Conservation (phyloP, 2,797 vertebrate species). For the Sebastes vulpes region DNA sequence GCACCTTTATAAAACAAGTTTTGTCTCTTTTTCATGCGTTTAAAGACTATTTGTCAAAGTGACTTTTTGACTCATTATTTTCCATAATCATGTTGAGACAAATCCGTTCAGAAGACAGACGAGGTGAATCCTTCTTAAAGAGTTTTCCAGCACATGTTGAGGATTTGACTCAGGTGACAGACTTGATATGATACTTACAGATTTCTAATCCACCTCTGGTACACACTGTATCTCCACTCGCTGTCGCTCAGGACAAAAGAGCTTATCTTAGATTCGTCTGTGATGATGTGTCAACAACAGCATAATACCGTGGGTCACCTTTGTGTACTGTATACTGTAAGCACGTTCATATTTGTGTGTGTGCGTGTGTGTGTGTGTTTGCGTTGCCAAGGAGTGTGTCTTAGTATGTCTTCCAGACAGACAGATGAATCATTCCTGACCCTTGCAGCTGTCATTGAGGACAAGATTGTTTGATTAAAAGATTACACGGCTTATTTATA, state of each 20-base stretch:
- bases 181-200: slow-evolving; percentile 12
- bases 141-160: slow-evolving; percentile 13
- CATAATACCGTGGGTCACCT: slow-evolving; percentile 52
- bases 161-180: slow-evolving; percentile 13
- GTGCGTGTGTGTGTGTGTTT: background rate
- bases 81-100: background rate
- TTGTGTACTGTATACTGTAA: background rate
- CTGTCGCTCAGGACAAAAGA: slow-evolving; percentile 44
- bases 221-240: slow-evolving; percentile 30
- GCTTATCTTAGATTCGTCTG: slow-evolving; percentile 53
- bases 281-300: slow-evolving; percentile 38
- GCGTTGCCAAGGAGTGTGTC: slow-evolving; percentile 6
- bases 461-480: slow-evolving; percentile 3
- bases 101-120: background rate
- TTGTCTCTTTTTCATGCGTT: background rate
- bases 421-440: background rate
- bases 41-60: background rate
- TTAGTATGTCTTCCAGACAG: background rate
- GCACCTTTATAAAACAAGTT: too few relatives aligned
- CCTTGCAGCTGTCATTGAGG: slow-evolving; percentile 1
- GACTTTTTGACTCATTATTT: background rate
- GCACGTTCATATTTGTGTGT: background rate
- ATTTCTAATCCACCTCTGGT: slow-evolving; percentile 58
- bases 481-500: background rate
- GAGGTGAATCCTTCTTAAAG: background rate